Evolutionary conservation across 2,888 invertebrate genomes (phyloP), one percentile per base, ranked within the genome.

Genomic region (Ametastegia equiseti): DNA sequence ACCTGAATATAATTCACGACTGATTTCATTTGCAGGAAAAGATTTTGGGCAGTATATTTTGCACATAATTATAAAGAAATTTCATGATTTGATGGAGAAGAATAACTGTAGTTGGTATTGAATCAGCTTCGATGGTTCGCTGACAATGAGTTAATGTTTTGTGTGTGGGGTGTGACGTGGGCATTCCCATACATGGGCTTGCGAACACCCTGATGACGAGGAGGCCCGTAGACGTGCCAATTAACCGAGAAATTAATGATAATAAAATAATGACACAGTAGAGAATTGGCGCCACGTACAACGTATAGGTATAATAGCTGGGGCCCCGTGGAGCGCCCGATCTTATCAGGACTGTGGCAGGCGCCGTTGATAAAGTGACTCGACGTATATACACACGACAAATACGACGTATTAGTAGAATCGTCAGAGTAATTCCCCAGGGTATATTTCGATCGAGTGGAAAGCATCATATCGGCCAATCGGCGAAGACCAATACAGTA

Each of bases 241-340:
- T 85, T 84, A 85, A 50, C 82, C 77, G 47, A 47, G 60, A 82
- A 84, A 84, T 84, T 84, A 84, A 83, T 69, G 82, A 82, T 83
- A 84, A 86, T 86, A 82, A 86, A 86, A 84, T 85, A 86, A 86
- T 84, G 81, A 84, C 82, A 83, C 81, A 82, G 82, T 75, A 65
- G 30, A 82, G 54, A 30, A 63, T 42, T 60, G 78, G 78, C 78
- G 78, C 78, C 78, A 54, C 50, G 36, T 54, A 73, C 15, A n/a
- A 47, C n/a, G 23, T 71, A 71, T 71, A 45, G 36, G 45, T 75
- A 54, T 54, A 54, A n/a, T n/a, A 33, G 75, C 54, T n/a, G 42
- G 27, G 60, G 42, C 30, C 60, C 42, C 39, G 57, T n/a, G 30
- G n/a, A 78, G 15, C 63, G 42, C 23, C 42, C n/a, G 78, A 78